Evolutionary conservation across 1,140 invertebrate genomes (phyloP), one percentile per base, ranked within the genome.

Genomic region (Vanessa atalanta): DNA sequence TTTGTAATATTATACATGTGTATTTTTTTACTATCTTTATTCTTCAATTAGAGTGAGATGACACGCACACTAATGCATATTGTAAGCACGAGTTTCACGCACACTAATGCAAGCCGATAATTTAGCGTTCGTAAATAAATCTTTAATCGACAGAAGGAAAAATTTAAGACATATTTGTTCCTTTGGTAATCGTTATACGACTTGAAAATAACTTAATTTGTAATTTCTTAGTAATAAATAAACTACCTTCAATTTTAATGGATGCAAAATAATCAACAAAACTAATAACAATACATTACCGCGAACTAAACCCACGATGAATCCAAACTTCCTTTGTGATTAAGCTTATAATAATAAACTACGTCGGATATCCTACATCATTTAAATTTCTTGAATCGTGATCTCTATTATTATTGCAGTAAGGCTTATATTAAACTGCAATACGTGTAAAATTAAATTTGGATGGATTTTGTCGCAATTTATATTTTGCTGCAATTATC

Each of bases 341-440:
- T 84, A 84, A 82, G 83, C 83, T 86, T 85, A 86, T 83, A 83
- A 84, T 83, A 86, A 86, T 86, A 86, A 86, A 86, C 83, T 81
- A 80, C 76, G 67, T 68, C 80, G 80, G 79, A 83, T 79, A 80
- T 78, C 80, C 79, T 78, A 61, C 57, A 61, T 31, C 13, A 37
- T 15, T 61, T 61, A 7, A 14, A 61, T 7, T 61, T 13, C 26
- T 37, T 8, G 2, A 15, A 61, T 15, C 14, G 13, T 61, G 11
- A 61, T 37, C 57, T 2, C 31, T 78, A 82, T 73, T 37, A n/a
- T 8, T 50, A 74, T 16, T 0, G 5, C 0, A 15, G 50, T 77
- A 84, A 72, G 68, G 77, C 13, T 23, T 12, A 61, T 37, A 61
- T 61, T 61, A 3, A 37, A 15, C 1, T 31, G 26, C 12, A 37